Evolutionary conservation across 2,888 invertebrate species (phyloP), one percentile per base, ranked within the genome.

Genomic region (Drosophila neonasuta): DNA sequence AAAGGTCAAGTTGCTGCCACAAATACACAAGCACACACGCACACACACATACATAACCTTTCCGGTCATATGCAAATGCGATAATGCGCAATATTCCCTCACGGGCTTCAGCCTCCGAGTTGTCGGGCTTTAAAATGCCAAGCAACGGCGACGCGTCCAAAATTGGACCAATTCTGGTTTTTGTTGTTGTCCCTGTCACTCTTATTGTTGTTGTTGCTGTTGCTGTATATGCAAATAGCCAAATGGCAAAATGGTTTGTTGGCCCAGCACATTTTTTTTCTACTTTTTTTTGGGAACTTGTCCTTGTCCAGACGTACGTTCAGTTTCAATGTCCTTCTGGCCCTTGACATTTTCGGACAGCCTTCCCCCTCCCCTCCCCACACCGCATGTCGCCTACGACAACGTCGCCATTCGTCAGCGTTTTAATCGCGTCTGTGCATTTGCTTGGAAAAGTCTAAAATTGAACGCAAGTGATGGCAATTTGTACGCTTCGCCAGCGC

Each of bases 391-490:
- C 55, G 34, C 24, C 39, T n/a, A 39, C 52, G 59, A 70, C 20
- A 42, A 45, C 48, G 63, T 58, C 64, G 64, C 60, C 79, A 77
- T 83, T 74, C 87, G 71, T 73, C 83, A 80, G 80, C 78, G 66
- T 77, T 83, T 86, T 83, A 83, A 83, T 83, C 83, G 85, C 87
- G 78, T 87, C 87, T 83, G 86, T 83, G 83, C 86, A 83, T 83
- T 87, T 83, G 87, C 86, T 87, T 74, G 83, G 87, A 83, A 83
- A 87, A 86, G 87, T 83, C 83, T 83, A 87, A 83, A 87, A 87
- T 83, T 83, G 80, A 86, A 86, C 87, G 84, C 87, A 82, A 82
- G 85, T 87, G 86, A 84, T 82, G 81, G 87, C 80, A 87, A 83
- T 87, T 83, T 86, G 87, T 82, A 77, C 83, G 80, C 83, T 85